Percentiles rank a stretch among this genome's conserved stretches.
phyloP scores from a whole-genome alignment of 2,888 invertebrate species.

The Acrobasis consociella region DNA sequence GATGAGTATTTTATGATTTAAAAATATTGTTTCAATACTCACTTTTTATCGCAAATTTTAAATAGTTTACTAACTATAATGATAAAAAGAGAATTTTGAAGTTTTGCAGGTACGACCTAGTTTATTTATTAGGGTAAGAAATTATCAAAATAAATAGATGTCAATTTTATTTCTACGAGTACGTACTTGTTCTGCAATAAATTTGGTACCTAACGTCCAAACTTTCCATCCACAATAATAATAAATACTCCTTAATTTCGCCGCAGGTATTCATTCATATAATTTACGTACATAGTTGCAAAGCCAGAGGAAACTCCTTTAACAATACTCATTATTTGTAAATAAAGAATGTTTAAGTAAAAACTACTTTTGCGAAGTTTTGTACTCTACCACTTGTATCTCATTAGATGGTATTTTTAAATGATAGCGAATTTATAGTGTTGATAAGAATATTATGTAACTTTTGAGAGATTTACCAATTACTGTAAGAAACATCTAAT shows the following conservation, averaged over 20 bases:
- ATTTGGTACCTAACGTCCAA: too few relatives aligned
- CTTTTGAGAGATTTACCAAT: slow-evolving; percentile 80
- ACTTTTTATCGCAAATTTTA: too few relatives aligned
- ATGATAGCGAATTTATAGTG: slow-evolving; percentile 81
- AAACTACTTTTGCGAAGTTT: slow-evolving; percentile 65
- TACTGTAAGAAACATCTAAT: slow-evolving; percentile 73
- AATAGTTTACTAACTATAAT: too few relatives aligned
- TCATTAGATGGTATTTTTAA: slow-evolving; percentile 81
- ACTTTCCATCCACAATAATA: too few relatives aligned
- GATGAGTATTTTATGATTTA: too few relatives aligned
- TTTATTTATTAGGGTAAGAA: too few relatives aligned
- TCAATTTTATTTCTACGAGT: too few relatives aligned
- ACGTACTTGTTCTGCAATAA: too few relatives aligned
- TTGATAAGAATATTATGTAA: slow-evolving; percentile 67
- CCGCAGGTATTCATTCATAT: slow-evolving; percentile 33
- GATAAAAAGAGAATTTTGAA: too few relatives aligned
- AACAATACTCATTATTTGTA: slow-evolving; percentile 79
- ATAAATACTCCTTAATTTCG: slow-evolving; percentile 17
- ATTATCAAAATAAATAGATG: too few relatives aligned
- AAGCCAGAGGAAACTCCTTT: slow-evolving; percentile 56
- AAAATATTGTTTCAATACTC: too few relatives aligned
- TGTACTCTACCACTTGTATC: slow-evolving; percentile 80
- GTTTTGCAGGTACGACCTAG: too few relatives aligned
- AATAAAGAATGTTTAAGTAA: slow-evolving; percentile 57
- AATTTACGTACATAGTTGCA: slow-evolving; percentile 43